These are phyloP conservation scores for Chrysomela aeneicollis DNA, from an alignment of 2,888 invertebrate species.

Conservation along the genomic window DNA sequence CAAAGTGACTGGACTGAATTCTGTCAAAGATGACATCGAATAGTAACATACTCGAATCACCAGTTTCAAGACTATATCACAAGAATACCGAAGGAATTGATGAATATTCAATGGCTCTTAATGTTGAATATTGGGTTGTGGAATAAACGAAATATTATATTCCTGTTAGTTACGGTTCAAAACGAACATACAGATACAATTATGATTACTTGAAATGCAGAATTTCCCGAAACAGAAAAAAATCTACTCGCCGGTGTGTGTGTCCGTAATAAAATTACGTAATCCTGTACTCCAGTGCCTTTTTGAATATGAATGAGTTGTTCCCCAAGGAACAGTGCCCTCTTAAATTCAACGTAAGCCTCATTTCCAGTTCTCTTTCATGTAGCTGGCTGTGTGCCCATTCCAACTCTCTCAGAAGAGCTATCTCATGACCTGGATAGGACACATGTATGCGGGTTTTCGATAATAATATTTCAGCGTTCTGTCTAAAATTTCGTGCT, in stretches of 20 bases:
- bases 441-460: constrained; percentile 7
- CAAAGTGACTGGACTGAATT: too few relatives aligned
- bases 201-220: too few relatives aligned
- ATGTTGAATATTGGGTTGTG: too few relatives aligned
- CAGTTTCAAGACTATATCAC: too few relatives aligned
- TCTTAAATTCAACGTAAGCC: constrained; percentile 45
- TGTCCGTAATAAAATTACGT: constrained; percentile 20
- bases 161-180: too few relatives aligned
- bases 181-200: too few relatives aligned
- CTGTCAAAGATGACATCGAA: too few relatives aligned
- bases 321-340: constrained; percentile 44
- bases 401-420: constrained; percentile 5
- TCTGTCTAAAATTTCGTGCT: not conserved
- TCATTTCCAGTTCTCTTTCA: constrained; percentile 45
- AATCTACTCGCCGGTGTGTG: not conserved
- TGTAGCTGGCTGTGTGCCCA: constrained; percentile 37
- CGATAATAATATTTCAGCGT: constrained; percentile 5
- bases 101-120: too few relatives aligned
- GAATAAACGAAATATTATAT: too few relatives aligned
- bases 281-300: constrained; percentile 26
- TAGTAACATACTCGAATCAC: too few relatives aligned
- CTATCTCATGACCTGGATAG: not conserved
- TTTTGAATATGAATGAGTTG: constrained; percentile 36
- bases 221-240: not conserved
- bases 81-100: too few relatives aligned